These are phyloP conservation scores for Apostichopus parvimensis DNA, from an alignment of 35 echinoderm and acorn worm species.

Conservation along the genomic window DNA sequence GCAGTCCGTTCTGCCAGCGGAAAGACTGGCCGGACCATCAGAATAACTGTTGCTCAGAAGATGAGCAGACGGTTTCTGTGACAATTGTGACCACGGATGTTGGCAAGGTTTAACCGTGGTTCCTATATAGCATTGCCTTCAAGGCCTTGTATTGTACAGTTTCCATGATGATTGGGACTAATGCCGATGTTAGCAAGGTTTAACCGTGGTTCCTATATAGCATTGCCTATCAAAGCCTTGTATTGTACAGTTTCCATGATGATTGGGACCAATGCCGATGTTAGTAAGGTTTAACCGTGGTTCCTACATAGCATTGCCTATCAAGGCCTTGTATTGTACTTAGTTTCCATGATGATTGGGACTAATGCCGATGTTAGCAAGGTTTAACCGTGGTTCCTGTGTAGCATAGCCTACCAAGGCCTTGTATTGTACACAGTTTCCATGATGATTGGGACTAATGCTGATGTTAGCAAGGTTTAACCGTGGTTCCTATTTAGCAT, in stretches of 20 bases:
- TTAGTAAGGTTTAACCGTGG: no score
- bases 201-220: no score
- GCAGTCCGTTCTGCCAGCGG: conserved; percentile 92
- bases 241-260: no score
- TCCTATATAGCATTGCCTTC: not conserved
- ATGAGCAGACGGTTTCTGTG: conserved; percentile 20
- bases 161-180: no score
- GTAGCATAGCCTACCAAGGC: not conserved
- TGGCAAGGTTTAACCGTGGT: not conserved
- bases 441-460: not conserved
- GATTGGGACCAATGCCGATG: not conserved
- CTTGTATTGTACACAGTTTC: not conserved
- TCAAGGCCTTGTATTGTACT: no score
- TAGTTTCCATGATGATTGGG: no score
- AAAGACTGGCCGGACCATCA: conserved; percentile 94
- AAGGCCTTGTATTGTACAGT: not conserved
- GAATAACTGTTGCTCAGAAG: conserved; percentile 67
- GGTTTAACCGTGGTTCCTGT: not conserved
- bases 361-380: not conserved
- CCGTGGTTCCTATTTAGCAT: not conserved
- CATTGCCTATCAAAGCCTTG: no score
- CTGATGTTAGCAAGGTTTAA: conserved; percentile 15
- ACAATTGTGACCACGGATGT: conserved; percentile 23
- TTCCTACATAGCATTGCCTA: no score
- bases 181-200: no score